Conservation (phyloP, 2,113 vertebrate species). For the Pygoscelis adeliae region DNA sequence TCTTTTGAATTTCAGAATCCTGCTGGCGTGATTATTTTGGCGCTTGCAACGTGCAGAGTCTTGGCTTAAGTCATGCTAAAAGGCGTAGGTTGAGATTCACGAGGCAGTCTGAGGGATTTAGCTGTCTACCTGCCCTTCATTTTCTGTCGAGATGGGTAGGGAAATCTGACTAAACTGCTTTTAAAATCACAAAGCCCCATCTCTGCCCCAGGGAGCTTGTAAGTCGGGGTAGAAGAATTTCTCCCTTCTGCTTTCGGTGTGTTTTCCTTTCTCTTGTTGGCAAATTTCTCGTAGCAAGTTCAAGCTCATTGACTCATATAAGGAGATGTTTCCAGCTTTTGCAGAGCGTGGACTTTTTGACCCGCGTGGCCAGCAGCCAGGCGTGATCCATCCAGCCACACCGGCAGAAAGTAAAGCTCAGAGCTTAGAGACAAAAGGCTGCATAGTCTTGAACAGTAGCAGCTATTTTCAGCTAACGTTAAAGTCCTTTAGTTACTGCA, state of each 20-base stretch:
- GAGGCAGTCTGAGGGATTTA: neutral
- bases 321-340: neutral
- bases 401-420: neutral
- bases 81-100: neutral
- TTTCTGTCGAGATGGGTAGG: neutral
- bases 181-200: neutral
- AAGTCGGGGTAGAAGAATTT: neutral
- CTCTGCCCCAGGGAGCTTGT: neutral
- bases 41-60: fast-evolving
- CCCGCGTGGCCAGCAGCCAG: neutral
- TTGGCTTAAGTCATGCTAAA: neutral
- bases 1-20: constrained; percentile 15
- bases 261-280: neutral
- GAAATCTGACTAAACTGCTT: constrained; percentile 13
- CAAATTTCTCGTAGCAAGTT: neutral
- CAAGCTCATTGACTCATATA: neutral
- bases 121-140: neutral
- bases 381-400: neutral
- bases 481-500: neutral
- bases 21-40: neutral
- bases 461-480: neutral
- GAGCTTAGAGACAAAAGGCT: neutral
- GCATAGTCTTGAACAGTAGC: neutral
- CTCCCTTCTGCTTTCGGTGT: neutral
- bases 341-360: neutral